A percentile compares a stretch with the other conserved stretches of the same genome.
Conservation (phyloP, 1,140 invertebrate species). For the Lucilia cuprina region DNA sequence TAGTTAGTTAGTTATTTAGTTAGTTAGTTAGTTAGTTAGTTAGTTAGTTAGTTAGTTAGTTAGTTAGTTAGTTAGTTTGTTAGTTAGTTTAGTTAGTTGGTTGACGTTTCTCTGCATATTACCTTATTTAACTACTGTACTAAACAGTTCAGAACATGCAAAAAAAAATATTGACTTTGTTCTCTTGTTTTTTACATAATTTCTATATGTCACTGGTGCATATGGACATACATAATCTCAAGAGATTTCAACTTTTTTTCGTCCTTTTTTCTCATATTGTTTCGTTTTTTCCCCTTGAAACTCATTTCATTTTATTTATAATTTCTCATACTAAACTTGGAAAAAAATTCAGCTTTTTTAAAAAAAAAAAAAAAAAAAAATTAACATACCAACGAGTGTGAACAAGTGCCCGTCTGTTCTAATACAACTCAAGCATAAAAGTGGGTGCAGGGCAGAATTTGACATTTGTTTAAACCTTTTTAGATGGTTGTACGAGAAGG, state of each 20-base stretch:
- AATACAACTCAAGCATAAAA: not conserved
- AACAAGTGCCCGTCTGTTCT: not conserved
- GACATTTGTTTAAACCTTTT: not conserved
- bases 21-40: too few relatives aligned
- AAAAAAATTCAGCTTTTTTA: too few relatives aligned
- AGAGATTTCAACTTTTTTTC: not conserved
- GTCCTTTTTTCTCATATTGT: not conserved
- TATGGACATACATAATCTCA: not conserved
- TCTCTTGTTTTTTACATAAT: not conserved
- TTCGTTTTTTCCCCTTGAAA: not conserved
- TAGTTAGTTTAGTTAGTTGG: too few relatives aligned
- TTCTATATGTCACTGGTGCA: not conserved
- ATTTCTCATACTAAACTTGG: not conserved
- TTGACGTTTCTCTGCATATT: too few relatives aligned
- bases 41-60: too few relatives aligned
- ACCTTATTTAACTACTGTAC: too few relatives aligned
- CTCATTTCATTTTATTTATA: not conserved
- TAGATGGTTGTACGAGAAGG: too few relatives aligned
- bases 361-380: not conserved
- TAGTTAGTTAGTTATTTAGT: too few relatives aligned
- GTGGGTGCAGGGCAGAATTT: not conserved
- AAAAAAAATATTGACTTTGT: too few relatives aligned
- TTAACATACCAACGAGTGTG: constrained; percentile 6
- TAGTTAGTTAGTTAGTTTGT: too few relatives aligned
- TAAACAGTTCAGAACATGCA: too few relatives aligned